These are phyloP conservation scores for Microctenopoma steveboyesi DNA, from an alignment of 2,797 vertebrate genomes.

Conservation along the genomic window DNA sequence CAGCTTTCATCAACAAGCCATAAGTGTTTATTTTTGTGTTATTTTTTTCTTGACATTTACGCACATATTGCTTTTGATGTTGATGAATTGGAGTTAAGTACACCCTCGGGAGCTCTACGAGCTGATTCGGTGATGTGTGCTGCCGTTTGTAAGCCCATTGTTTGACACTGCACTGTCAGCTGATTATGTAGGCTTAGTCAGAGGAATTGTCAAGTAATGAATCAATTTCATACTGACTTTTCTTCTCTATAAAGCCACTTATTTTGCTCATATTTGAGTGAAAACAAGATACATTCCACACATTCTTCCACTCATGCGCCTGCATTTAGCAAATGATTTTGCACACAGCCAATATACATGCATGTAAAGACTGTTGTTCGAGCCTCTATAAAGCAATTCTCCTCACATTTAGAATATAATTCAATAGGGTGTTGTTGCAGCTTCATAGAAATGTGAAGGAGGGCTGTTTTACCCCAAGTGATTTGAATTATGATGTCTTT, in stretches of 20 bases:
- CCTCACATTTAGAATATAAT: slow-evolving; percentile 78
- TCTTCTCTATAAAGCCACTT: slow-evolving; percentile 59
- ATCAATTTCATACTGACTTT: slow-evolving; percentile 73
- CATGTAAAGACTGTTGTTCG: slow-evolving; percentile 80
- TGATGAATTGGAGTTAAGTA: slow-evolving; percentile 49
- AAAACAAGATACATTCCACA: slow-evolving; percentile 71
- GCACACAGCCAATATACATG: slow-evolving; percentile 56
- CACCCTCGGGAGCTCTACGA: slow-evolving; percentile 55
- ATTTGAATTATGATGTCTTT: slow-evolving; percentile 73
- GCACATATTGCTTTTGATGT: slow-evolving; percentile 58
- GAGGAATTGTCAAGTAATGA: slow-evolving; percentile 74
- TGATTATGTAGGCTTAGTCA: slow-evolving; percentile 68
- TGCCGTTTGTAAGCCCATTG: slow-evolving; percentile 66
- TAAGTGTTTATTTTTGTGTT: slow-evolving; percentile 67
- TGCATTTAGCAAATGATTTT: slow-evolving; percentile 76
- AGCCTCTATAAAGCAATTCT: slow-evolving; percentile 65
- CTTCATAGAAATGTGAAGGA: slow-evolving; percentile 60
- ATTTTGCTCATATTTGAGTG: slow-evolving; percentile 71
- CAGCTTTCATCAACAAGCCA: slow-evolving; percentile 60
- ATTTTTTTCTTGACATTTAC: slow-evolving; percentile 48
- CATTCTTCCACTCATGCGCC: slow-evolving; percentile 77
- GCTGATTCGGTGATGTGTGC: slow-evolving; percentile 48
- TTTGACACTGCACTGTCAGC: slow-evolving; percentile 75
- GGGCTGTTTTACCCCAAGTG: slow-evolving; percentile 72
- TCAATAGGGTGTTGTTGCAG: slow-evolving; percentile 68